These are phyloP conservation scores for Neelides folsomi DNA, from an alignment of 2,888 invertebrate species.

Conservation along the genomic window DNA sequence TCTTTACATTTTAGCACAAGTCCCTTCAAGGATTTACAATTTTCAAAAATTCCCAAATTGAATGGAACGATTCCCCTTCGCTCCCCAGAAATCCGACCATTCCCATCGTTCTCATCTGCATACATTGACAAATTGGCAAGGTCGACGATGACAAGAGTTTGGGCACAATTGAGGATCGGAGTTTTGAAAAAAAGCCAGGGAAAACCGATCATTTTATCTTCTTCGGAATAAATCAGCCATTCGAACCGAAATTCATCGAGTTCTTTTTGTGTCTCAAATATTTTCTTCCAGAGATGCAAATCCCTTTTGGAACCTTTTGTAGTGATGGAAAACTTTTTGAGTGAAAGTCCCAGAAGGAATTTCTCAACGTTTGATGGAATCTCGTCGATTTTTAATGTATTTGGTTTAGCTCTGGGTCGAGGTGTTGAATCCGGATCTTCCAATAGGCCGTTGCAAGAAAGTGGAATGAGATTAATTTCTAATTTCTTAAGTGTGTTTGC, in stretches of 20 bases:
- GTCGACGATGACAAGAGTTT: not conserved
- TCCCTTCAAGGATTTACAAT: not conserved
- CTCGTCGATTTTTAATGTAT: not conserved
- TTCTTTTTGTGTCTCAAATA: slow-evolving; percentile 17
- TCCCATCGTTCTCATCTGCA: not conserved
- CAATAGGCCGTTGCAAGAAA: no score
- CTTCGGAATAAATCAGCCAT: slow-evolving; percentile 2
- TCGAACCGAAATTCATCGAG: slow-evolving; percentile 7
- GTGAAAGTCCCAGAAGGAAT: slow-evolving; percentile 13
- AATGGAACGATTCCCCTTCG: not conserved
- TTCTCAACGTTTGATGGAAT: slow-evolving; percentile 12
- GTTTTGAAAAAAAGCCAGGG: slow-evolving; percentile 7
- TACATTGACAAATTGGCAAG: slow-evolving; percentile 6
- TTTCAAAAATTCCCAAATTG: slow-evolving; percentile 1
- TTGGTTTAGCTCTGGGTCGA: no score
- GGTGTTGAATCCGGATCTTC: no score
- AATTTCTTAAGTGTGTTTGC: not conserved
- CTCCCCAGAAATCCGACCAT: not conserved
- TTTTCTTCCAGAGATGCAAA: slow-evolving; percentile 22
- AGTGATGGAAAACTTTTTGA: slow-evolving; percentile 20
- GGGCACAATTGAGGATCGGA: slow-evolving; percentile 5
- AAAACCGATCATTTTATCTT: not conserved
- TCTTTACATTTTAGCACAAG: no score
- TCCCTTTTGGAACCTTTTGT: slow-evolving; percentile 23
- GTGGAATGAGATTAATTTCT: not conserved